Evolutionary conservation across 2,888 invertebrate species (phyloP).

Genomic region (Pediacus dermestoides): DNA sequence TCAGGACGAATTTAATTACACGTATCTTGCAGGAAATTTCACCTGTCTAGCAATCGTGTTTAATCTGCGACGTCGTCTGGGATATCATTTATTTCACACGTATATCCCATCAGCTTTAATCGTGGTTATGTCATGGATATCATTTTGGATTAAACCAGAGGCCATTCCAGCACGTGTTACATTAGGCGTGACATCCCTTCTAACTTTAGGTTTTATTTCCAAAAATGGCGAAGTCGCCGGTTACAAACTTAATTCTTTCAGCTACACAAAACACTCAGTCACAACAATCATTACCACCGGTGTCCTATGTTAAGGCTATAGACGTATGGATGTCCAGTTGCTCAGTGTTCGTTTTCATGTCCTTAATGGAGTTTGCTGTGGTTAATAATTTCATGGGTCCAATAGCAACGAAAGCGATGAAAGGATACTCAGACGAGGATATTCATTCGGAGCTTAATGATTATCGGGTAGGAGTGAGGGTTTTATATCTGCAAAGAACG

Average conservation of each 20-base stretch:
- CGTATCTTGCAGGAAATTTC: conserved; percentile 71
- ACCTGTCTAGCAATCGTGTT: conserved; percentile 88
- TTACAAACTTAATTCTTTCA: conserved; percentile 40
- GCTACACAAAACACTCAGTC: conserved; percentile 92
- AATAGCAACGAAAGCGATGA: conserved; percentile 84
- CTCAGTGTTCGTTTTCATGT: conserved; percentile 87
- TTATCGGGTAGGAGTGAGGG: conserved; percentile 59
- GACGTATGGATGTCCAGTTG: conserved; percentile 93
- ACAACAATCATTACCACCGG: conserved; percentile 83
- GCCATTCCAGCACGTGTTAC: conserved; percentile 89
- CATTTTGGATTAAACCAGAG: conserved; percentile 93
- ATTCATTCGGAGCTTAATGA: conserved; percentile 69
- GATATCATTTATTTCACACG: conserved; percentile 88
- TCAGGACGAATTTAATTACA: conserved; percentile 4
- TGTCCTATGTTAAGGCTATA: conserved; percentile 89
- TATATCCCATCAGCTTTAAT: conserved; percentile 89
- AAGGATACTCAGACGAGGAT: conserved; percentile 85
- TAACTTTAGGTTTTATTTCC: conserved; percentile 74
- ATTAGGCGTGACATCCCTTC: conserved; percentile 79
- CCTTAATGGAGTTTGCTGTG: conserved; percentile 85
- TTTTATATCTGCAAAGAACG: too few relatives aligned
- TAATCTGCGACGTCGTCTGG: conserved; percentile 75
- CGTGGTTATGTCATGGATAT: conserved; percentile 94
- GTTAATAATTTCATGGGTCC: conserved; percentile 86
- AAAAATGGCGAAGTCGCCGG: too few relatives aligned